phyloP scores from a whole-genome alignment of 2,797 vertebrate species.

The Ciconia nigra region DNA sequence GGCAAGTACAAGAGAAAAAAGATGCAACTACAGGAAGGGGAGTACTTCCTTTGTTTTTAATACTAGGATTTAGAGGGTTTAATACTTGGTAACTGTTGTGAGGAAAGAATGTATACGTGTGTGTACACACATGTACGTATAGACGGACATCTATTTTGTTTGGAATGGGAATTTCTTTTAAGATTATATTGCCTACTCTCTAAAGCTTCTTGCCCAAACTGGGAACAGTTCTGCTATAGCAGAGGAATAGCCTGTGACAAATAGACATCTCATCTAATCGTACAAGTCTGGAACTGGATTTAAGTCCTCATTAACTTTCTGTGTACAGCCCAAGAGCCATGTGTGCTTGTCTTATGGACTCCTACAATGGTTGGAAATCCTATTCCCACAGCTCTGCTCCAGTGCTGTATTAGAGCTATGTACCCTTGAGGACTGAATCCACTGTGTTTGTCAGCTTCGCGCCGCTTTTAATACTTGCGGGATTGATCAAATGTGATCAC shows the following conservation, averaged over 20 bases:
- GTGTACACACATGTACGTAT: fast-evolving
- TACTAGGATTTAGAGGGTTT: background rate
- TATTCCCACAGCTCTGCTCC: background rate
- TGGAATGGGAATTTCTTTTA: background rate
- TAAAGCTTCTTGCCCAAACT: background rate
- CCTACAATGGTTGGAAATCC: background rate
- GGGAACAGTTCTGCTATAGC: background rate
- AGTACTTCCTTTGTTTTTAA: background rate
- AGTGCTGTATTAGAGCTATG: background rate
- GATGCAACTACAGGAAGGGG: background rate
- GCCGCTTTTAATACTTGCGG: background rate
- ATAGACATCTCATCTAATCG: background rate
- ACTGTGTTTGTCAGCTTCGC: background rate
- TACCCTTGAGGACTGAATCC: background rate
- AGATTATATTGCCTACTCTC: background rate
- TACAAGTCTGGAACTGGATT: background rate
- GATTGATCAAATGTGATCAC: background rate
- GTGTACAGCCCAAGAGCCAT: background rate
- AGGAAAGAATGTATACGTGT: background rate
- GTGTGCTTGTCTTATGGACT: background rate
- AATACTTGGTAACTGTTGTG: background rate
- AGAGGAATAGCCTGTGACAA: background rate
- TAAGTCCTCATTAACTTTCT: background rate
- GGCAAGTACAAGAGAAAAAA: background rate
- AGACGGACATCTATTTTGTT: background rate